Evolutionary conservation across 64 coral and sea anemone genomes (phyloP), one percentile per base, ranked within the genome.

Genomic region (Trachythela sp.): DNA sequence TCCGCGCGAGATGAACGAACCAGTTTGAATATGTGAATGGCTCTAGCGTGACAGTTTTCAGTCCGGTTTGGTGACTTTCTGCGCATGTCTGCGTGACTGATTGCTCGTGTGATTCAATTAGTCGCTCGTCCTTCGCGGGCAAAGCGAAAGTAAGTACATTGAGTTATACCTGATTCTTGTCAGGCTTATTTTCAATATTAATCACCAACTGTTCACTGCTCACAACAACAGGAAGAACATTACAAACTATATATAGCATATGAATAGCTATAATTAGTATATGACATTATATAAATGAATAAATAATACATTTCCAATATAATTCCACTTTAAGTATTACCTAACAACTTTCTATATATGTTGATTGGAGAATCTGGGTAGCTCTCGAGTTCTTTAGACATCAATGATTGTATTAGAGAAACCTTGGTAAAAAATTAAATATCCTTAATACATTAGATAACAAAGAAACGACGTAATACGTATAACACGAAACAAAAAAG

Each of bases 341-440:
- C 75, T 80, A 80, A 80, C 34, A 80, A 80, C 37, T 80, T 80
- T 36, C 75, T 80, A 36, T 80, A 80, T 34, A 80, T 80, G 20
- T 80, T 80, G 20, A 80, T 39, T 80, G 75, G 75, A 35, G 75
- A 37, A 17, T 30, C 33, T 36, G 75, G 75, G 30, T 80, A 39
- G 30, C 37, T 80, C 15, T 80, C 75, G 10, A 37, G 26, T 35
- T 80, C 75, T 36, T 39, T 80, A 34, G 75, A 80, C 75, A 80
- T 38, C 32, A 80, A 80, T 38, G 38, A 39, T 39, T 80, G 75
- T 36, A 39, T 80, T 80, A 80, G 31, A 80, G 75, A 80, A 22
- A 80, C 37, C 75, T 80, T 3, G 31, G 36, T 32, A 39, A 77
- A 36, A 80, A 17, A 80, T 24, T 52, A 15, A 11, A 49, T 49